phyloP scores from a whole-genome alignment of 2,113 vertebrate species.

The Spilogale gracilis region DNA sequence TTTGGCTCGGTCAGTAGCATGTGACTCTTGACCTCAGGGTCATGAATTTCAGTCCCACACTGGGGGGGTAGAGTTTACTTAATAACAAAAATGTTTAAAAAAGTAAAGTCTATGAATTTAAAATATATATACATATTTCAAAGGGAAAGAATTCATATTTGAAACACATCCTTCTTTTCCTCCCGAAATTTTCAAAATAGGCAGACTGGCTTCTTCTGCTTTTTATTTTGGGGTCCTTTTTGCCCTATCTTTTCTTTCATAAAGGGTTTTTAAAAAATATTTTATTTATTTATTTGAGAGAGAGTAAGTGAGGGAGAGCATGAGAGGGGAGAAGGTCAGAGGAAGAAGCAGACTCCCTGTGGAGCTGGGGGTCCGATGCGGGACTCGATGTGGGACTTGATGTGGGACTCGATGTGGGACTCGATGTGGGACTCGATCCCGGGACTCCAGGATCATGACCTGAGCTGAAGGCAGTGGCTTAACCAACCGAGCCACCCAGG shows the following conservation, averaged over 20 bases:
- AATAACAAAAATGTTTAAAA: not conserved
- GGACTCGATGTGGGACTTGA: too few relatives aligned
- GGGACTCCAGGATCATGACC: too few relatives aligned
- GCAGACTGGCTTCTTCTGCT: not conserved
- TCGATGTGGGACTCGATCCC: too few relatives aligned
- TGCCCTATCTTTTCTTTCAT: constrained; percentile 19
- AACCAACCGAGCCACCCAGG: too few relatives aligned
- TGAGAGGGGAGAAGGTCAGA: too few relatives aligned
- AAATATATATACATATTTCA: not conserved
- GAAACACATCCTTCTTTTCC: not conserved
- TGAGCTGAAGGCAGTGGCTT: too few relatives aligned
- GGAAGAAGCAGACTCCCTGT: too few relatives aligned
- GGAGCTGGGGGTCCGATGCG: too few relatives aligned
- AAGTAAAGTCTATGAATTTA: not conserved
- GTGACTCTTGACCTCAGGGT: not conserved
- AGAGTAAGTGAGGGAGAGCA: too few relatives aligned
- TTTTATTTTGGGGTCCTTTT: constrained; percentile 22
- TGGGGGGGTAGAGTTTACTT: not conserved
- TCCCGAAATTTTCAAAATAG: constrained; percentile 28
- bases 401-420: too few relatives aligned
- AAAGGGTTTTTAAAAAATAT: not conserved
- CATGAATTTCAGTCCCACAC: not conserved
- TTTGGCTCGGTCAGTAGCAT: not conserved
- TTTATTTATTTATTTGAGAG: too few relatives aligned
- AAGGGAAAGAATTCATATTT: not conserved